Evolutionary conservation across 2,888 invertebrate species (phyloP).

Genomic region (Amorpha juglandis): DNA sequence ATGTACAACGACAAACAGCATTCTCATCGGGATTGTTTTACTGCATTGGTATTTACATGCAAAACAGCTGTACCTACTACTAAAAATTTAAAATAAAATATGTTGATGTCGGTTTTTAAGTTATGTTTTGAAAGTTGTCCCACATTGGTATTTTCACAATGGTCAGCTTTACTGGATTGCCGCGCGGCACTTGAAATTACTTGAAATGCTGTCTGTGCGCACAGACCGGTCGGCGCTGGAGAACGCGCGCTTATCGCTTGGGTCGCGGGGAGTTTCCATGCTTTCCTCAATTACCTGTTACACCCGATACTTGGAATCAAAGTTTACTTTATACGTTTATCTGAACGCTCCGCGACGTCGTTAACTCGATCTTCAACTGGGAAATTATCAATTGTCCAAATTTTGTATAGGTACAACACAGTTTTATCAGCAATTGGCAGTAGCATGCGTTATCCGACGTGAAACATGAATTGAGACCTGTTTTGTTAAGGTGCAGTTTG

Average conservation of each 20-base stretch:
- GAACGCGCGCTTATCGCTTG: conserved; percentile 14
- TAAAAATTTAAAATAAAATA: too few species aligned
- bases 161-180: neutral
- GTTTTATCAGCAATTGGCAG: neutral
- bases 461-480: neutral
- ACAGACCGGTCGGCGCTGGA: conserved; percentile 29
- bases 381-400: too few species aligned
- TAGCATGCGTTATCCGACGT: neutral
- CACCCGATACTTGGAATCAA: neutral
- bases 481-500: neutral
- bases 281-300: conserved; percentile 20
- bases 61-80: too few species aligned
- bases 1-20: too few species aligned
- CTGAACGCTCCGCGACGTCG: neutral
- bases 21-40: too few species aligned
- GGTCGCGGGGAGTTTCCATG: conserved; percentile 22
- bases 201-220: conserved; percentile 22
- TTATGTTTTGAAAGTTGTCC: neutral
- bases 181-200: conserved; percentile 3
- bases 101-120: too few species aligned
- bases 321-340: neutral
- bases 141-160: neutral
- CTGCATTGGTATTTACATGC: too few species aligned
- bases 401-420: too few species aligned
- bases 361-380: too few species aligned